Base-by-base conservation (phyloP, 2,888 invertebrate genomes). In the Lydus trimaculatus region DNA sequence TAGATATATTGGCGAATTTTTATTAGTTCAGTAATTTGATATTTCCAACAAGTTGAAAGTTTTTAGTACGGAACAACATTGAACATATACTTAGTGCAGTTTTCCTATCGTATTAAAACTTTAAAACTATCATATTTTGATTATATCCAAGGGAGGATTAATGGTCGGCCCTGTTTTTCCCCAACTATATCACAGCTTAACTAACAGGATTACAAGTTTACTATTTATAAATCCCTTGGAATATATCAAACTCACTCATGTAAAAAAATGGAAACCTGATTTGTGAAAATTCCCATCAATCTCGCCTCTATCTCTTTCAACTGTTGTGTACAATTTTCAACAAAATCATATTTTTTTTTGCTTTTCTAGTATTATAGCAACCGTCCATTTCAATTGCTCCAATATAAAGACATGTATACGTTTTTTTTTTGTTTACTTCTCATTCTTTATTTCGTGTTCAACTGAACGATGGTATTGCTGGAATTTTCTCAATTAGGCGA, bases 171-270 rank as follows among this genome's bases (percentile, higher is more conserved):
- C 61, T 64, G 68, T 68, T 63, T 25, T 13, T 13, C 68, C 66
- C 43, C 43, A 43, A 67, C 70, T 60, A 64, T 65, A 68, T 67
- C 67, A 66, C 67, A 69, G 71, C 69, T 39, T 62, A 68, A 68
- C 71, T 73, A 73, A 73, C 71, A 65, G 70, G 73, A 72, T 73
- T 73, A 73, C 68, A 67, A 73, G 71, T 73, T 73, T 73, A 73
- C 70, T 70, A 70, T 71, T 73, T 71, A 71, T 70, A 73, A 73
- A 72, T 73, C 73, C 73, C 31, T 31, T 58, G 25, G 13, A 52
- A 52, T 52, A 25, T 52, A 52, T 25, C 52, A 52, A 52, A 48
- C 2, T 48, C 20, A 20, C 3, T 48, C 20, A 48, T 48, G 48
- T 48, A 20, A 20, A 20, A 48, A 52, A 25, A 52, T 13, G 52